phyloP scores from a whole-genome alignment of 1,140 invertebrate species.

The Apis florea region DNA sequence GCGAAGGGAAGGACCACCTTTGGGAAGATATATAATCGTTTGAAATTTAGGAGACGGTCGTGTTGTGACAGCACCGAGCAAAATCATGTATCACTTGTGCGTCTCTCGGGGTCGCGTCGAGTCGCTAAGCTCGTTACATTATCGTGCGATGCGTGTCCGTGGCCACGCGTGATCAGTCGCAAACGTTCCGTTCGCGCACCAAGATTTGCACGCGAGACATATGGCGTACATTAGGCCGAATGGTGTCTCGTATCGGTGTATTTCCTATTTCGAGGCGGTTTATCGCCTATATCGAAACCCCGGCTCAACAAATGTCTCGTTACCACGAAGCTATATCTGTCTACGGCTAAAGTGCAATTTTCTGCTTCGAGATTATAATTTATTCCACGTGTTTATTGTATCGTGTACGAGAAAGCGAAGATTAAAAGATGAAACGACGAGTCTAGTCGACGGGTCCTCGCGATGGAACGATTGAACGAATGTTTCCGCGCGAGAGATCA shows the following conservation, averaged over 20 bases:
- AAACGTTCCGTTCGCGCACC: not conserved
- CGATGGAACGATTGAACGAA: not conserved
- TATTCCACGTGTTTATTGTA: too few relatives aligned
- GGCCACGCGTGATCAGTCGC: not conserved
- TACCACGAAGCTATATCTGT: not conserved
- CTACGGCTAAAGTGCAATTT: not conserved
- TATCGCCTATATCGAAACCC: not conserved
- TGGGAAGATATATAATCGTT: constrained; percentile 65
- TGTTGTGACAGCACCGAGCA: constrained; percentile 66
- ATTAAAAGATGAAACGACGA: too few relatives aligned
- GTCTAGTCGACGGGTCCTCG: too few relatives aligned
- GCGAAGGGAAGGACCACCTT: not conserved
- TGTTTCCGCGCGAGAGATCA: too few relatives aligned
- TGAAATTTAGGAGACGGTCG: constrained; percentile 63
- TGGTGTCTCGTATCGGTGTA: not conserved
- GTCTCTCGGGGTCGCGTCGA: not conserved
- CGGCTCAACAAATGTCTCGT: not conserved
- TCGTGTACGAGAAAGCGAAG: too few relatives aligned
- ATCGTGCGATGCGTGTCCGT: constrained; percentile 28
- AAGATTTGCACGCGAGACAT: constrained; percentile 9
- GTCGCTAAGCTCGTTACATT: constrained; percentile 46
- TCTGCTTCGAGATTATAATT: not conserved
- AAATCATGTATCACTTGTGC: constrained; percentile 58
- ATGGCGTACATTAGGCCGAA: constrained; percentile 8
- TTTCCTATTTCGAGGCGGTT: not conserved